Evolutionary conservation across 2,888 invertebrate species (phyloP).

Genomic region (Druceiella hillmani): DNA sequence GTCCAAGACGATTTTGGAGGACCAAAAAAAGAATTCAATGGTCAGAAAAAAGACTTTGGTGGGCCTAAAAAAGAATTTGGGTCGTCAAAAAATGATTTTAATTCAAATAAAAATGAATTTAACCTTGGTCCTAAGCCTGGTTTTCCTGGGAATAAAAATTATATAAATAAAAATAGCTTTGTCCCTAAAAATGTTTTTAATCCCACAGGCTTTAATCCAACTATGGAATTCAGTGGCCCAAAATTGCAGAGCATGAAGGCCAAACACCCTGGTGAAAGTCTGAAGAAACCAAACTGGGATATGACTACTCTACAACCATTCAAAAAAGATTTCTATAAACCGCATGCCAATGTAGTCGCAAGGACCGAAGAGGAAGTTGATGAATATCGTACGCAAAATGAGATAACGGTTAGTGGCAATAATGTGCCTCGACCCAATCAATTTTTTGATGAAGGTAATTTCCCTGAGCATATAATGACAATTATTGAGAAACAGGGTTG

Average conservation of each 20-base stretch:
- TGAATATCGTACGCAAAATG: slow-evolving; percentile 67
- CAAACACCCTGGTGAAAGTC: slow-evolving; percentile 65
- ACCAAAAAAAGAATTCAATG: slow-evolving; percentile 34
- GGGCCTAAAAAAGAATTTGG: slow-evolving; percentile 36
- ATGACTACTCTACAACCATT: slow-evolving; percentile 68
- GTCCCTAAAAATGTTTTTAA: slow-evolving; percentile 30
- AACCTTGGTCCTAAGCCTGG: neutral
- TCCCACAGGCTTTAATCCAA: too few relatives aligned
- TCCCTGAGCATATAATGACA: slow-evolving; percentile 79
- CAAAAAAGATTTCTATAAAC: slow-evolving; percentile 87
- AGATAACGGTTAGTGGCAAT: slow-evolving; percentile 86
- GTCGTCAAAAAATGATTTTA: slow-evolving; percentile 36
- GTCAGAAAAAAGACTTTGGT: slow-evolving; percentile 18
- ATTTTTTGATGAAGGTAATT: slow-evolving; percentile 85
- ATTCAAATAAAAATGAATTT: too few relatives aligned
- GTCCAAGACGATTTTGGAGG: slow-evolving; percentile 44
- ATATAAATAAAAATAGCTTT: slow-evolving; percentile 14
- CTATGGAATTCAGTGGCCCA: slow-evolving; percentile 45
- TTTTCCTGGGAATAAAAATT: too few relatives aligned
- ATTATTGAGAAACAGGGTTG: slow-evolving; percentile 77
- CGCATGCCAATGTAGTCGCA: slow-evolving; percentile 66
- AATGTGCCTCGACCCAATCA: slow-evolving; percentile 84
- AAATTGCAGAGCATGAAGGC: slow-evolving; percentile 59
- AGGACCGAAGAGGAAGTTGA: slow-evolving; percentile 70
- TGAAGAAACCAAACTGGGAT: slow-evolving; percentile 84